These are phyloP conservation scores for Elaeidobius kamerunicus DNA, from an alignment of 2,888 invertebrate species.

Conservation along the genomic window DNA sequence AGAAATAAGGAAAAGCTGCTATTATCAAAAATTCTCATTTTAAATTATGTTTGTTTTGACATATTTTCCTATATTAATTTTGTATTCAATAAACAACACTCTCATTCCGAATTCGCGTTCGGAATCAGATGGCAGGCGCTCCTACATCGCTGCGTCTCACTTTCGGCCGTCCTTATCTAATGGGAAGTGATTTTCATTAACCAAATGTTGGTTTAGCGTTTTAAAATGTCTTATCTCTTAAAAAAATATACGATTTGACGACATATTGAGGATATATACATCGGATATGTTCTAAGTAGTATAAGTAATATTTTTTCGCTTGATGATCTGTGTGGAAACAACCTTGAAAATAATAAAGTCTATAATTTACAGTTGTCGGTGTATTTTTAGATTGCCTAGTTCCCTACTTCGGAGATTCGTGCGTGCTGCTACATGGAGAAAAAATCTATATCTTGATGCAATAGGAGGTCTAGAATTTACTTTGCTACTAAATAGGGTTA, in stretches of 20 bases:
- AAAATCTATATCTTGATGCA: too few relatives aligned
- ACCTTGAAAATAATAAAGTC: constrained; percentile 25
- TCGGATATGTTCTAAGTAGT: too few relatives aligned
- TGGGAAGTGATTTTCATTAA: constrained; percentile 3
- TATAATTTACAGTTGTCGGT: constrained; percentile 21
- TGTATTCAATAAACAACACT: constrained; percentile 13
- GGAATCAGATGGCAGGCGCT: constrained; percentile 13
- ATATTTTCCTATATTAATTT: constrained; percentile 21
- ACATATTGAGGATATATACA: too few relatives aligned
- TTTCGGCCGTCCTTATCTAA: constrained; percentile 12
- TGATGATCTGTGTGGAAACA: constrained; percentile 20
- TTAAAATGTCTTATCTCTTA: too few relatives aligned
- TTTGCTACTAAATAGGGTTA: too few relatives aligned
- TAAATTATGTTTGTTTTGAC: constrained; percentile 14
- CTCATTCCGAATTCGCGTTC: constrained; percentile 3
- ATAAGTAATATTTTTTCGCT: constrained; percentile 12
- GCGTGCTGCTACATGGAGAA: constrained; percentile 7
- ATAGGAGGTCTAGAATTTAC: too few relatives aligned
- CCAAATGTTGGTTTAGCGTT: too few relatives aligned
- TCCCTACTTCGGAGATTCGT: constrained; percentile 22
- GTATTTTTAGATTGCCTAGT: constrained; percentile 27
- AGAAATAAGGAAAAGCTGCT: too few relatives aligned
- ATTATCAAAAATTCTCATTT: constrained; percentile 16
- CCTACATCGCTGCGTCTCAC: constrained; percentile 13
- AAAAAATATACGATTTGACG: too few relatives aligned